These are phyloP conservation scores for Empidonax alnorum DNA, from an alignment of 2,113 vertebrate genomes.

Conservation along the genomic window DNA sequence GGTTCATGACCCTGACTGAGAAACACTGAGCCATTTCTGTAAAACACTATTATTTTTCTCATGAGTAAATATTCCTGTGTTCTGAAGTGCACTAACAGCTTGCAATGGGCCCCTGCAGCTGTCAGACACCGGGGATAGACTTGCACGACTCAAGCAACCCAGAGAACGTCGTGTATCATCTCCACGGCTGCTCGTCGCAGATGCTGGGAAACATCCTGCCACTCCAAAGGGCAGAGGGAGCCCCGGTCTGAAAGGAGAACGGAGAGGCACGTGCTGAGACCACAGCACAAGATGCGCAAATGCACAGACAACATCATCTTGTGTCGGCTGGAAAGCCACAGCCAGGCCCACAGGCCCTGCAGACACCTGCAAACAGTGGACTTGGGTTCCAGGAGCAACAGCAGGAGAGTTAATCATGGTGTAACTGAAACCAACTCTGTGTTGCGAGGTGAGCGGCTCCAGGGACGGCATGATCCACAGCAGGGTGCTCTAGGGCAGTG, in stretches of 20 bases:
- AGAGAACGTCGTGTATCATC: not conserved
- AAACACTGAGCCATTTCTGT: not conserved
- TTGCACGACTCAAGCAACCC: not conserved
- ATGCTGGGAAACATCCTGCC: not conserved
- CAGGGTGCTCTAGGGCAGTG: not conserved
- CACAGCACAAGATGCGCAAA: not conserved
- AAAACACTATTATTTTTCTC: not conserved
- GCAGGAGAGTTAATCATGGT: not conserved
- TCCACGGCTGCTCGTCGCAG: rapidly evolving
- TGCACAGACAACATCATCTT: not conserved
- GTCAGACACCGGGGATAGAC: not conserved
- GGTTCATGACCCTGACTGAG: not conserved
- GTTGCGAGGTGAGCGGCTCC: rapidly evolving
- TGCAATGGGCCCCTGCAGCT: not conserved
- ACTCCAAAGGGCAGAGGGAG: not conserved
- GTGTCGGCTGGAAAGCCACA: not conserved
- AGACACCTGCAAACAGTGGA: not conserved
- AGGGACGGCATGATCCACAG: rapidly evolving
- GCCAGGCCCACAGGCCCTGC: not conserved
- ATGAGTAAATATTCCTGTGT: not conserved
- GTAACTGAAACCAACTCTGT: not conserved
- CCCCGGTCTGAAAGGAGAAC: not conserved
- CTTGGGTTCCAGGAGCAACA: not conserved
- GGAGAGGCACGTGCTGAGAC: not conserved
- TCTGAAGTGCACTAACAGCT: not conserved